Evolutionary conservation across 2,797 vertebrate genomes (phyloP).

Genomic region (Telmatherina bonti): DNA sequence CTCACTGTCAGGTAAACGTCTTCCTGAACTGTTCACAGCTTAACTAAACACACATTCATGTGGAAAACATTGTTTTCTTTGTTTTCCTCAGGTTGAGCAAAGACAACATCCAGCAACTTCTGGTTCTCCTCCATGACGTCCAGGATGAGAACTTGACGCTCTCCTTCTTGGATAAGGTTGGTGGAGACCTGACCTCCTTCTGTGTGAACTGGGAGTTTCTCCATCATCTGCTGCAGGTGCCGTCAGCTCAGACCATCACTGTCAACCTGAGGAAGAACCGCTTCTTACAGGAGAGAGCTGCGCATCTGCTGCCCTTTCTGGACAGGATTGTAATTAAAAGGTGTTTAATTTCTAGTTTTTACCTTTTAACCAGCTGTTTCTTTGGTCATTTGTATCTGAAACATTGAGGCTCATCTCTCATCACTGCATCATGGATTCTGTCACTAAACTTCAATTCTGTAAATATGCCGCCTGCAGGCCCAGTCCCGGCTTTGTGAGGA

Average conservation of each 20-base stretch:
- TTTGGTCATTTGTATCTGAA: background rate
- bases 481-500: slow-evolving; percentile 40
- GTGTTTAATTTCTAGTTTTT: background rate
- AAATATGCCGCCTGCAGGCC: slow-evolving; percentile 25
- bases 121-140: slow-evolving; percentile 44
- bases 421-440: background rate
- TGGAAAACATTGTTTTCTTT: background rate
- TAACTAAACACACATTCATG: background rate
- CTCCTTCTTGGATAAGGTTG: slow-evolving; percentile 48
- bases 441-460: background rate
- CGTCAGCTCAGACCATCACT: slow-evolving; percentile 36
- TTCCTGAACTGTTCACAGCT: background rate
- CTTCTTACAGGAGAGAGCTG: slow-evolving; percentile 23
- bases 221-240: slow-evolving; percentile 53
- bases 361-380: background rate
- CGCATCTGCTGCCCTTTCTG: slow-evolving; percentile 44
- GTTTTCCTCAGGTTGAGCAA: slow-evolving; percentile 43
- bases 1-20: slow-evolving; percentile 48
- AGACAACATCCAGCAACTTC: slow-evolving; percentile 40
- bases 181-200: slow-evolving; percentile 61
- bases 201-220: slow-evolving; percentile 59
- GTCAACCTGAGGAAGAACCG: slow-evolving; percentile 51
- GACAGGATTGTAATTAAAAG: slow-evolving; percentile 30
- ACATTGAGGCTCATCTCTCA: background rate
- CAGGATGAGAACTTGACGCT: slow-evolving; percentile 45